These are phyloP conservation scores for Oryzias javanicus DNA, from an alignment of 2,113 vertebrate genomes.

Conservation along the genomic window DNA sequence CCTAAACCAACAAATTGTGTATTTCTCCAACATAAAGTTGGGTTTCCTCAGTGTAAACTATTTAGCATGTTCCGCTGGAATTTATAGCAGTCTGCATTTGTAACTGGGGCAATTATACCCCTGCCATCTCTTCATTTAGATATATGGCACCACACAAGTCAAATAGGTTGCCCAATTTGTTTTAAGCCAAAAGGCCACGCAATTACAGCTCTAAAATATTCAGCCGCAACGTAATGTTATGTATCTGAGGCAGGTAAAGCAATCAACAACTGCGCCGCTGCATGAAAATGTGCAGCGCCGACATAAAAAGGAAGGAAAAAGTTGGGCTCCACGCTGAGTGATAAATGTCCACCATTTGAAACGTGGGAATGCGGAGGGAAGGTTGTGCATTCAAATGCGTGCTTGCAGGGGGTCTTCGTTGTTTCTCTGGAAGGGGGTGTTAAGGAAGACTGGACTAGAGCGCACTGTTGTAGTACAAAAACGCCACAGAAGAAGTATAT, in stretches of 20 bases:
- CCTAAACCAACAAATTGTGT: too few species aligned
- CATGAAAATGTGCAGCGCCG: constrained; percentile 37
- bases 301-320: constrained; percentile 47
- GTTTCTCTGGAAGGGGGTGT: constrained; percentile 46
- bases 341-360: constrained; percentile 72
- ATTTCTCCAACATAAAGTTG: too few species aligned
- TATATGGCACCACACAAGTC: constrained; percentile 6
- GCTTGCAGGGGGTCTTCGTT: constrained; percentile 60
- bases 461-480: constrained; percentile 1
- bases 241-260: constrained; percentile 26
- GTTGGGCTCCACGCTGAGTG: constrained; percentile 65
- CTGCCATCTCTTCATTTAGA: background rate
- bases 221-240: background rate
- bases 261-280: constrained; percentile 6
- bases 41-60: too few species aligned
- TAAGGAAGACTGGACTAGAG: constrained; percentile 23
- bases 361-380: constrained; percentile 48
- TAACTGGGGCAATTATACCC: background rate
- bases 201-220: constrained; percentile 5
- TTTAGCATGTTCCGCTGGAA: background rate
- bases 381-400: constrained; percentile 63
- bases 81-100: background rate
- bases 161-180: background rate
- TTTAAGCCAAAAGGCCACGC: constrained; percentile 4
- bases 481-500: background rate